Percentiles rank a stretch among this genome's conserved stretches.
phyloP scores from a whole-genome alignment of 2,113 vertebrate genomes.

The Saguinus midas region DNA sequence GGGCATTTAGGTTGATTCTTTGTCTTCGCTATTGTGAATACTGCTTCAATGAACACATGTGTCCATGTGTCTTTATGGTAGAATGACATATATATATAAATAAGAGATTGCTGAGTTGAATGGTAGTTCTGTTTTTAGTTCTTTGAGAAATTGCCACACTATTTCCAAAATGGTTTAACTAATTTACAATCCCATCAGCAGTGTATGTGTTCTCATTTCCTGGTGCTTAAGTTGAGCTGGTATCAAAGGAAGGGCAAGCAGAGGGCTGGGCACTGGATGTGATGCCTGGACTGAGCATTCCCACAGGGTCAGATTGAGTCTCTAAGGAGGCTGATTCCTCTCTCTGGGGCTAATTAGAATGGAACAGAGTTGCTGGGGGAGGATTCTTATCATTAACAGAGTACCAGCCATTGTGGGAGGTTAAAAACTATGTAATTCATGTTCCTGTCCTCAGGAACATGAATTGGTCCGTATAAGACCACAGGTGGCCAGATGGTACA shows the following conservation, averaged over 20 bases:
- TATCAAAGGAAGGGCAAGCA: neutral
- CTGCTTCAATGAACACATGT: no score
- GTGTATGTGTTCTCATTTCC: no score
- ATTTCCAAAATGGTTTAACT: no score
- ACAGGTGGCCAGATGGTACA: neutral
- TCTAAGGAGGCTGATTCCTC: neutral
- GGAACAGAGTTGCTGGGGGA: neutral
- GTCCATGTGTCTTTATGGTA: no score
- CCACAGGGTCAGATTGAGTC: neutral
- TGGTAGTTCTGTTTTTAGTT: no score
- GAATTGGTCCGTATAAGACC: no score
- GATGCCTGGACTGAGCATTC: neutral
- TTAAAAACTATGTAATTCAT: neutral
- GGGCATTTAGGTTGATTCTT: no score
- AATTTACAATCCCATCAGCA: no score
- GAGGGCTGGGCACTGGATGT: neutral
- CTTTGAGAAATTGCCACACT: no score
- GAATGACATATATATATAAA: no score
- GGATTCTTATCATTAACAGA: neutral
- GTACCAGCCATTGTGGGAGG: neutral
- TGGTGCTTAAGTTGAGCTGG: neutral
- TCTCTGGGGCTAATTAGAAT: neutral
- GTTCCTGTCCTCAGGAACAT: neutral
- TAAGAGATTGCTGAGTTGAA: no score
- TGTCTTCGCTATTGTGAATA: no score